Percentiles rank a stretch among this genome's conserved stretches.
These are phyloP conservation scores for Myripristis murdjan DNA, from an alignment of 2,797 vertebrate genomes.

Conservation along the genomic window DNA sequence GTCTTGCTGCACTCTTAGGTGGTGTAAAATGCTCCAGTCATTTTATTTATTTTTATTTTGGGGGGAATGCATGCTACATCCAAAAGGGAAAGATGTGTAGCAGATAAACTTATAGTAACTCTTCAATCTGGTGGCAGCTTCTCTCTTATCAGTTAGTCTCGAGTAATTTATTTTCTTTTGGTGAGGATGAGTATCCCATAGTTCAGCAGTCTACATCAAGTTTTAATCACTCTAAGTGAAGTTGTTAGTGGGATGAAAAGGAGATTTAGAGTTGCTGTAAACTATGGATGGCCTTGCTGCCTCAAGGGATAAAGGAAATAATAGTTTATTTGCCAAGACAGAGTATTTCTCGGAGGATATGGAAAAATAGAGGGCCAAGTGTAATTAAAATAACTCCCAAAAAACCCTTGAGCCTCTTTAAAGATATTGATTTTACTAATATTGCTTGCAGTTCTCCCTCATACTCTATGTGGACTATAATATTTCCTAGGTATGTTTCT, in stretches of 20 bases:
- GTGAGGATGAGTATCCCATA: slow-evolving; percentile 5
- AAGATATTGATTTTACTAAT: too few relatives aligned
- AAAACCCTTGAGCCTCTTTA: too few relatives aligned
- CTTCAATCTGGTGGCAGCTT: neutral
- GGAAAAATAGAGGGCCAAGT: too few relatives aligned
- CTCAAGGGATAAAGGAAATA: neutral
- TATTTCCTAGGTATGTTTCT: too few relatives aligned
- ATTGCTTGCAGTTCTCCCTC: too few relatives aligned
- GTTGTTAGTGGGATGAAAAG: slow-evolving; percentile 37
- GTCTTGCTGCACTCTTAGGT: too few relatives aligned
- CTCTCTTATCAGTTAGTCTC: neutral
- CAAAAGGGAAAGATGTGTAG: too few relatives aligned
- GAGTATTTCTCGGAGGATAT: neutral
- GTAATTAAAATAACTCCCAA: too few relatives aligned
- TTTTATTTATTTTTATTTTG: too few relatives aligned
- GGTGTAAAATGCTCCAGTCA: neutral
- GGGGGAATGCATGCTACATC: neutral
- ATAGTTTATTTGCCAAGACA: neutral
- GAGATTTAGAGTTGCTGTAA: slow-evolving; percentile 22
- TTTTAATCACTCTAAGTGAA: slow-evolving; percentile 45
- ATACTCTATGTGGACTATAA: too few relatives aligned
- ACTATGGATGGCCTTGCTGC: neutral
- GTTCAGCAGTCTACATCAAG: slow-evolving; percentile 24
- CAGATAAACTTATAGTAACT: too few relatives aligned
- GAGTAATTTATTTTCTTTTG: neutral